phyloP scores from a whole-genome alignment of 2,888 invertebrate species.

The Oxystoma pomonae region DNA sequence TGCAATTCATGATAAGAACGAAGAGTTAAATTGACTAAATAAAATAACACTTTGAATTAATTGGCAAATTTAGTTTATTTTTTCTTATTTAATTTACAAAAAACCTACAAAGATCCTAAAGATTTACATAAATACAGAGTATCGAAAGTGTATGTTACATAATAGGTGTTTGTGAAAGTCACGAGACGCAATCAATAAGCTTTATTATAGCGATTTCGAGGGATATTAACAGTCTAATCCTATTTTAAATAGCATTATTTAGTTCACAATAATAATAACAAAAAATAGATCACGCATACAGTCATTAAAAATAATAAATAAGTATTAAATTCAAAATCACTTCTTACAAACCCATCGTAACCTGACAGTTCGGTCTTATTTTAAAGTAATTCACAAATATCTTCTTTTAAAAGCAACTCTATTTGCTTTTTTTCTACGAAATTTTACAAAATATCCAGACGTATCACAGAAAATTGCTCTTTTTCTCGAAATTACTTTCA shows the following conservation, averaged over 20 bases:
- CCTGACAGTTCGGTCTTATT: neutral
- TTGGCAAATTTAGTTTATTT: constrained; percentile 13
- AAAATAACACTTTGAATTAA: neutral
- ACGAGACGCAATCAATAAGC: constrained; percentile 21
- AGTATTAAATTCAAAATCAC: constrained; percentile 41
- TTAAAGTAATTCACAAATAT: neutral
- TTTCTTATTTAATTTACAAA: constrained; percentile 18
- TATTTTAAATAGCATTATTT: constrained; percentile 35
- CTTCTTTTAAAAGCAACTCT: too few species aligned
- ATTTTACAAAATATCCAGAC: too few species aligned
- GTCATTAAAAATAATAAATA: constrained; percentile 41
- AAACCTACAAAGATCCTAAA: constrained; percentile 21
- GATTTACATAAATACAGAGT: constrained; percentile 31
- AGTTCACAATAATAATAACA: constrained; percentile 40
- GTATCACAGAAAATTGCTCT: too few species aligned
- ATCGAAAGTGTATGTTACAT: constrained; percentile 38
- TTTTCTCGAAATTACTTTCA: too few species aligned
- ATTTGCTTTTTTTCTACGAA: too few species aligned
- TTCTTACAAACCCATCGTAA: constrained; percentile 15
- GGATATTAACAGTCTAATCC: constrained; percentile 39
- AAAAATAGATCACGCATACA: constrained; percentile 42
- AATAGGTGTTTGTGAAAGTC: constrained; percentile 33
- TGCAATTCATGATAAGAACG: neutral
- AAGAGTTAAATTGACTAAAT: too few species aligned
- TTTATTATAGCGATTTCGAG: constrained; percentile 20